A percentile compares a stretch with the other conserved stretches of the same genome.
phyloP scores from a whole-genome alignment of 2,888 invertebrate species.

The Lacanobia oleracea region DNA sequence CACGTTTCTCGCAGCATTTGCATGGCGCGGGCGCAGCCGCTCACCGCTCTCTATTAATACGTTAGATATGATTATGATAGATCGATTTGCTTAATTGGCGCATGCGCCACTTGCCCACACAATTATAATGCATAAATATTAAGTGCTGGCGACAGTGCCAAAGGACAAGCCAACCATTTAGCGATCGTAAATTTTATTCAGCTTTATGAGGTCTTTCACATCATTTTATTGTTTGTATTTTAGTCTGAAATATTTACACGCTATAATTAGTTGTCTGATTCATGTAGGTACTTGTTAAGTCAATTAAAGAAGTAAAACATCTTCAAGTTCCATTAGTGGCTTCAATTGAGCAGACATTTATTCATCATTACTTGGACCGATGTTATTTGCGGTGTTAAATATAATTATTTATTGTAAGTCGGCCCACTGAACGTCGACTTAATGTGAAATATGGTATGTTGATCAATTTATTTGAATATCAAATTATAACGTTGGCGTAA shows the following conservation, averaged over 20 bases:
- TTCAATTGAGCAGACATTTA: slow-evolving; percentile 56
- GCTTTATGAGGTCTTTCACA: slow-evolving; percentile 70
- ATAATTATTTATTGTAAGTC: slow-evolving; percentile 43
- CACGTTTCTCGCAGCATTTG: slow-evolving; percentile 75
- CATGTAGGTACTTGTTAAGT: slow-evolving; percentile 46
- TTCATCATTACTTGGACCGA: slow-evolving; percentile 36
- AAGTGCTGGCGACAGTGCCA: slow-evolving; percentile 64
- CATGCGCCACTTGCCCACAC: slow-evolving; percentile 71
- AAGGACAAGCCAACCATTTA: slow-evolving; percentile 69
- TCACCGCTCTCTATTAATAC: slow-evolving; percentile 71
- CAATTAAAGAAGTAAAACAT: slow-evolving; percentile 58
- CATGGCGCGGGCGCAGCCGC: slow-evolving; percentile 72
- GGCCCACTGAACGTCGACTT: slow-evolving; percentile 39
- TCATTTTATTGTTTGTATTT: slow-evolving; percentile 61
- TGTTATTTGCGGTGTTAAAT: slow-evolving; percentile 46
- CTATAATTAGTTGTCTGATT: slow-evolving; percentile 57
- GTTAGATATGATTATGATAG: slow-evolving; percentile 76
- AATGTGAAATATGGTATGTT: slow-evolving; percentile 44
- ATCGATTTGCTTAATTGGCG: slow-evolving; percentile 77
- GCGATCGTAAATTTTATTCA: slow-evolving; percentile 64
- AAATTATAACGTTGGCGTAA: slow-evolving; percentile 50
- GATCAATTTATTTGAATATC: slow-evolving; percentile 56
- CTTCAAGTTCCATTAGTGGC: slow-evolving; percentile 46
- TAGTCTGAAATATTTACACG: slow-evolving; percentile 52
- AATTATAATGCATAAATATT: slow-evolving; percentile 67